Conservation (phyloP, 2,888 invertebrate species). For the Disparrhopalites patrizii region DNA sequence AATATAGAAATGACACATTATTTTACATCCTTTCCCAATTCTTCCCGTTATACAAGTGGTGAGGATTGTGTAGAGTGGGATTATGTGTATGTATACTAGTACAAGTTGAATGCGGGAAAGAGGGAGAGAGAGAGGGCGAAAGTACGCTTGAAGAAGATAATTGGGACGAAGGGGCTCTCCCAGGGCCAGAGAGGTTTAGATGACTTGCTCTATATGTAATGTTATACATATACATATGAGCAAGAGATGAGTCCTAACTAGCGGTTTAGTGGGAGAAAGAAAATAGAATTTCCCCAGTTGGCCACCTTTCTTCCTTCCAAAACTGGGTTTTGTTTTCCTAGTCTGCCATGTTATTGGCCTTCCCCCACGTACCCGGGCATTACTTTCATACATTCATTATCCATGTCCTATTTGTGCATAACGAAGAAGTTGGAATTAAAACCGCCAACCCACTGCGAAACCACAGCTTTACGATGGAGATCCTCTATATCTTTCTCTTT, state of each 20-base stretch:
- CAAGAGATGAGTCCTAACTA: background rate
- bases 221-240: too few species aligned
- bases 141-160: too few species aligned
- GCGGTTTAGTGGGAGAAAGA: conserved; percentile 10
- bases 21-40: too few species aligned
- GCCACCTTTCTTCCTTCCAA: conserved; percentile 1
- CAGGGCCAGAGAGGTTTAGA: too few species aligned
- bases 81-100: too few species aligned
- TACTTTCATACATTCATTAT: conserved; percentile 20
- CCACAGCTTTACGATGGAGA: conserved; percentile 21
- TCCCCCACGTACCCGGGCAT: background rate
- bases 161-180: too few species aligned
- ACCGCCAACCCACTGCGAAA: conserved; percentile 18
- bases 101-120: too few species aligned
- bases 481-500: background rate
- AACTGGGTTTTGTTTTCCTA: conserved; percentile 7
- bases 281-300: conserved; percentile 19
- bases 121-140: background rate
- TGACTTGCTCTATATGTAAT: too few species aligned
- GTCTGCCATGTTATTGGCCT: conserved; percentile 1
- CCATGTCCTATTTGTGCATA: conserved; percentile 18
- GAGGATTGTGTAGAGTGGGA: too few species aligned
- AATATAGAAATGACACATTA: too few species aligned
- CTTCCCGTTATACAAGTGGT: too few species aligned
- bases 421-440: conserved; percentile 19